Evolutionary conservation across 2,888 invertebrate genomes (phyloP).

Genomic region (Campoplex capitator): DNA sequence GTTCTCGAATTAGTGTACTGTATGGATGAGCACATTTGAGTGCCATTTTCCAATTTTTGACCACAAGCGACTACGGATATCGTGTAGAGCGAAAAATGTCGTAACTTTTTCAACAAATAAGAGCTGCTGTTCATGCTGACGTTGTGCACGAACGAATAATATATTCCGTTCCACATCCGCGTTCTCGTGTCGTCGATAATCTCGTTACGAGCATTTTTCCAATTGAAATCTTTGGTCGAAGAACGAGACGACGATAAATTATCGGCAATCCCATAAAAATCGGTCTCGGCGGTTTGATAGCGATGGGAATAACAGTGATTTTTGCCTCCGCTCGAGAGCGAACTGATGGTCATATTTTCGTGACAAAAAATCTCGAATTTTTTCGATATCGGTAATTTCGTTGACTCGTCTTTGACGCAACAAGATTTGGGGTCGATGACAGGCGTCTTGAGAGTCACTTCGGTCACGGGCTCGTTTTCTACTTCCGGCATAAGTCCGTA

Average conservation of each 20-base stretch:
- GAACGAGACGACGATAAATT: constrained; percentile 49
- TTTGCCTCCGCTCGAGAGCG: constrained; percentile 72
- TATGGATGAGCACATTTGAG: constrained; percentile 78
- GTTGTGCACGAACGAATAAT: constrained; percentile 73
- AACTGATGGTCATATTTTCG: constrained; percentile 74
- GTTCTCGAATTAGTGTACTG: constrained; percentile 84
- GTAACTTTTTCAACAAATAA: constrained; percentile 83
- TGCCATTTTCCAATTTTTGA: constrained; percentile 78
- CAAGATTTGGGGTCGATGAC: constrained; percentile 65
- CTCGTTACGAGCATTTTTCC: constrained; percentile 18
- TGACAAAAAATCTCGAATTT: constrained; percentile 77
- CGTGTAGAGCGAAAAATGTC: constrained; percentile 87
- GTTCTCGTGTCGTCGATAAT: constrained; percentile 62
- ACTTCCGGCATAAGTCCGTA: constrained; percentile 71
- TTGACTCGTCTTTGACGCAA: constrained; percentile 69
- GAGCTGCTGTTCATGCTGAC: constrained; percentile 72
- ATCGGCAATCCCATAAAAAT: constrained; percentile 63
- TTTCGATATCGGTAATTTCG: constrained; percentile 65
- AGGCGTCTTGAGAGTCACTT: constrained; percentile 70
- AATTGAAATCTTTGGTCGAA: constrained; percentile 18
- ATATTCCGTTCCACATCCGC: constrained; percentile 64
- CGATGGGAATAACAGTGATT: constrained; percentile 75
- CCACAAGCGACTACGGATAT: constrained; percentile 87
- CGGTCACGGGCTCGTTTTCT: constrained; percentile 66
- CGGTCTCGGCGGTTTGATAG: constrained; percentile 68